These are phyloP conservation scores for Apoda limacodes DNA, from an alignment of 2,888 invertebrate genomes.

Conservation along the genomic window DNA sequence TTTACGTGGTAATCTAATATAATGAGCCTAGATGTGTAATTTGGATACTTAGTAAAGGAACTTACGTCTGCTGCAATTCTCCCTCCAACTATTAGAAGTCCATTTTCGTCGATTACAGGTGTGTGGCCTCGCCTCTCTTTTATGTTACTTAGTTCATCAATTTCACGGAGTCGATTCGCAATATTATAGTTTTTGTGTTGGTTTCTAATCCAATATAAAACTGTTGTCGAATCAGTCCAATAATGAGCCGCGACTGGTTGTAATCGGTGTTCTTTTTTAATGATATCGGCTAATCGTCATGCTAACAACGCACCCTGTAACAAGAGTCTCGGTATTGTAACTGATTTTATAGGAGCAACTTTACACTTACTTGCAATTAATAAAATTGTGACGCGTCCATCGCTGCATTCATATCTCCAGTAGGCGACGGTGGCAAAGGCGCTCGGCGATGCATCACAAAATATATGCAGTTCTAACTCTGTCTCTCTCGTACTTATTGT, in stretches of 20 bases:
- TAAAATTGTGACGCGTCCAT: conserved; percentile 3
- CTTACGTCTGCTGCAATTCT: no score
- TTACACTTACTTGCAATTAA: conserved; percentile 10
- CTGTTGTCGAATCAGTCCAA: no score
- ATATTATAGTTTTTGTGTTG: no score
- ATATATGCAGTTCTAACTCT: conserved; percentile 10
- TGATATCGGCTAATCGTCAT: conserved; percentile 9
- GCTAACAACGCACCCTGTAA: conserved; percentile 11
- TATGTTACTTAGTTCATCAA: no score
- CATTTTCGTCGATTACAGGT: no score
- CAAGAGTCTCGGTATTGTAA: conserved; percentile 11
- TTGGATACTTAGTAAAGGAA: no score
- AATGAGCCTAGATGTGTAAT: no score
- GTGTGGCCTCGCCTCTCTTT: no score
- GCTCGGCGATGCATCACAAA: conserved; percentile 11
- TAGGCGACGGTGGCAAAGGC: conserved; percentile 14
- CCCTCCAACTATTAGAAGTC: no score
- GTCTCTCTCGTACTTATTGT: conserved; percentile 1
- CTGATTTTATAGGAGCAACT: conserved; percentile 9
- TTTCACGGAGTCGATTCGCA: no score
- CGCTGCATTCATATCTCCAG: conserved; percentile 3
- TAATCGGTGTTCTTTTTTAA: conserved; percentile 9
- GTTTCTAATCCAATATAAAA: no score
- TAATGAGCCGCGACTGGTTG: conserved; percentile 1
- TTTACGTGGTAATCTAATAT: no score